Conservation (phyloP, 2,888 invertebrate genomes). For the Orchestes rusci region DNA sequence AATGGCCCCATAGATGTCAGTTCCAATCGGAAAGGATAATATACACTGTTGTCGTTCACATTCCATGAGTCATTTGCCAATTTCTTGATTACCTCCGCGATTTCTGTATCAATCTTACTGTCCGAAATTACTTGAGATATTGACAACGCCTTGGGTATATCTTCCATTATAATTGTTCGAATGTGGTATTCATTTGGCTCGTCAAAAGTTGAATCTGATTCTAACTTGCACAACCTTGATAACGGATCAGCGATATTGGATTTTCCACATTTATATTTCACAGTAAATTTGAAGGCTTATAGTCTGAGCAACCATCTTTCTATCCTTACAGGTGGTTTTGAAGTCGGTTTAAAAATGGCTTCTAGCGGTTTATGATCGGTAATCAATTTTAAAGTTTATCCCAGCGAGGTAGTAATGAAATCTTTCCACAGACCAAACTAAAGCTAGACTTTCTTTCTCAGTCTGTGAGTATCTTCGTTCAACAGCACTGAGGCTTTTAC, state of each 20-base stretch:
- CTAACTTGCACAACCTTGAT: constrained; percentile 17
- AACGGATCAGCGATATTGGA: no score
- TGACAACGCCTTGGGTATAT: constrained; percentile 7
- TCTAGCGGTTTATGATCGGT: constrained; percentile 38
- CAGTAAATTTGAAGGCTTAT: constrained; percentile 24
- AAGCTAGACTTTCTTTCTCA: constrained; percentile 37
- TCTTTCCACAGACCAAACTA: constrained; percentile 38
- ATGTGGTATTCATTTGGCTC: constrained; percentile 10
- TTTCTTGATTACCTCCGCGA: constrained; percentile 10
- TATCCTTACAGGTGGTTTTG: constrained; percentile 29
- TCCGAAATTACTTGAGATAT: neutral
- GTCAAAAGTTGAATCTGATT: constrained; percentile 9
- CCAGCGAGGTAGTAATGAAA: constrained; percentile 42
- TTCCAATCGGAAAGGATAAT: constrained; percentile 22
- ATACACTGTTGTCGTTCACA: constrained; percentile 12
- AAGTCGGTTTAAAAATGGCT: constrained; percentile 31
- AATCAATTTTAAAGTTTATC: constrained; percentile 33
- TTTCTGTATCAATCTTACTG: constrained; percentile 16
- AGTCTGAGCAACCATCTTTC: constrained; percentile 28
- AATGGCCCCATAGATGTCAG: constrained; percentile 26
- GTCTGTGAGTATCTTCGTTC: constrained; percentile 35
- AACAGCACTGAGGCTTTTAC: constrained; percentile 26
- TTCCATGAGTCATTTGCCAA: constrained; percentile 15
- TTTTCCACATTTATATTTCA: constrained; percentile 25
- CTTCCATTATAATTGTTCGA: constrained; percentile 3